Evolutionary conservation across 2,113 vertebrate genomes (phyloP).

Genomic region (Dendrocopos noguchii): DNA sequence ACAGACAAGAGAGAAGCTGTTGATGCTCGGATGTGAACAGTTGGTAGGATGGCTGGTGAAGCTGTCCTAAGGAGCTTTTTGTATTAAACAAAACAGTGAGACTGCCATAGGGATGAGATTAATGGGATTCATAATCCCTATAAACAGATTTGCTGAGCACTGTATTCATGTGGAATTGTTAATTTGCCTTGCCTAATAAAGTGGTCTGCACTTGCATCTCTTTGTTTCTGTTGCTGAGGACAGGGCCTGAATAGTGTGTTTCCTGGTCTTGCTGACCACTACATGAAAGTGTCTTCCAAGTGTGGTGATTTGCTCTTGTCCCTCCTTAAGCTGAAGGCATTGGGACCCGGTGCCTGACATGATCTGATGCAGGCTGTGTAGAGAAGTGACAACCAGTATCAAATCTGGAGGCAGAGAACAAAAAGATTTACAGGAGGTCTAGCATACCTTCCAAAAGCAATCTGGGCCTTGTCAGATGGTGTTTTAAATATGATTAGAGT

Average conservation of each 20-base stretch:
- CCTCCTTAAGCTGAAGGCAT: neutral
- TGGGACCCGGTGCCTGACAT: accelerated
- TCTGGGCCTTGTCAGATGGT: neutral
- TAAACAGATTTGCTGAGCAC: conserved; percentile 52
- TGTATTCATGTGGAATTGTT: conserved; percentile 61
- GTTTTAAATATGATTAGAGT: neutral
- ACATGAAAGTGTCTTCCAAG: neutral
- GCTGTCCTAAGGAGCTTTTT: conserved; percentile 63
- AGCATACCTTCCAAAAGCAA: neutral
- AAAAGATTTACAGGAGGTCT: neutral
- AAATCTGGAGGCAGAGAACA: neutral
- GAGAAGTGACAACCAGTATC: neutral
- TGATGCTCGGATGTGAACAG: neutral
- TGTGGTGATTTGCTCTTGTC: neutral
- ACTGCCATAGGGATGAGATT: conserved; percentile 58
- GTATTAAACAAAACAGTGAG: conserved; percentile 55
- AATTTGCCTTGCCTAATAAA: conserved; percentile 52
- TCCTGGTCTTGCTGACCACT: neutral
- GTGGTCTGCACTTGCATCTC: neutral
- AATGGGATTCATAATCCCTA: conserved; percentile 64
- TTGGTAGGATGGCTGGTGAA: conserved; percentile 37
- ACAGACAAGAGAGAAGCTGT: neutral
- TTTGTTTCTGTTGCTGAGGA: neutral
- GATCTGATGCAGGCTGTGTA: neutral
- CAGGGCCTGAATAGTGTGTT: neutral